Base-by-base conservation (phyloP, 2,113 vertebrate genomes). In the Butorides virescens region DNA sequence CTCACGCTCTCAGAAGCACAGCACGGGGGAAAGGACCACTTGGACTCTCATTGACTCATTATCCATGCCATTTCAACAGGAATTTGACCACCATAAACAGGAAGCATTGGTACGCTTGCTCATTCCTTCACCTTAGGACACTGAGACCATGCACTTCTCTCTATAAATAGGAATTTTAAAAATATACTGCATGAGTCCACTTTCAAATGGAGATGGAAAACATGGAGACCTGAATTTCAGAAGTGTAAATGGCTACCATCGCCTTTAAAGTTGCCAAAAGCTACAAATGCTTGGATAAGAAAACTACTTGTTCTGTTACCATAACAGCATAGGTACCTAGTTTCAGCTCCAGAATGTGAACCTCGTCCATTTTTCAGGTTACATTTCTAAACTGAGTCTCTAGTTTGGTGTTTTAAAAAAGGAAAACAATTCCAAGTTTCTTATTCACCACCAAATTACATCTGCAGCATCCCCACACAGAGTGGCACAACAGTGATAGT, bases 1-100 rank as follows among this genome's bases (percentile, higher is more conserved):
- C 32, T 7, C 11, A 25, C 0, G 0, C 20, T 52, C 66, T 86
- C 37, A 46, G 63, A 22, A 76, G 52, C 30, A 3, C 1, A 58
- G 72, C 50, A 61, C 2, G 13, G 16, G 15, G 16, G 39, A 7
- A 80, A 79, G 27, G 25, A 68, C 8, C 25, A 20, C 21, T 34
- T 39, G 42, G 72, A 27, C 44, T 70, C 29, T 55, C 49, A 59
- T 0, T 34, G 22, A 39, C 27, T n/a, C 15, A 42, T 42, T 16
- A 46, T 9, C 66, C 27, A 15, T 36, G 18, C 37, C 62, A 19
- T 46, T 70, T 70, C 66, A 82, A 42, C 26, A 56, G 68, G 49
- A 85, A 47, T 59, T n/a, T 4, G 4, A 52, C 39, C 30, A 61
- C 34, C 29, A 53, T 18, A 39, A 21, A 27, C 10, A 66, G 26